A percentile compares a stretch with the other conserved stretches of the same genome.
These are phyloP conservation scores for Etia nguti DNA, from an alignment of 2,113 vertebrate genomes.

Conservation along the genomic window DNA sequence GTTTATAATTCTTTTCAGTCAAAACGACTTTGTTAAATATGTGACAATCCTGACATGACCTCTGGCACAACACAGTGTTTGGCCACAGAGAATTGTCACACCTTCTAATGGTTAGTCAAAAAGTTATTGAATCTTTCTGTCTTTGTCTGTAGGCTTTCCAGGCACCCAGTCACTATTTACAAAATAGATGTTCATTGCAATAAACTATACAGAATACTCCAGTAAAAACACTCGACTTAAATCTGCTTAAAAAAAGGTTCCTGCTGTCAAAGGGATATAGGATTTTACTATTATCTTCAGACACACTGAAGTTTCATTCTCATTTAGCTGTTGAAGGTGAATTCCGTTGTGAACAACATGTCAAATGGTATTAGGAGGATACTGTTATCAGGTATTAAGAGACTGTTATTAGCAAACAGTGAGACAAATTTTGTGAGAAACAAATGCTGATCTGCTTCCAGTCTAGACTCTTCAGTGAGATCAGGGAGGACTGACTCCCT, in stretches of 20 bases:
- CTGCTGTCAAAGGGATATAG: not conserved
- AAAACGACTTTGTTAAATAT: not conserved
- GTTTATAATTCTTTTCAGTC: not conserved
- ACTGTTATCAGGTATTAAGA: not conserved
- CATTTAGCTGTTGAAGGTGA: not conserved
- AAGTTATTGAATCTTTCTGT: not conserved
- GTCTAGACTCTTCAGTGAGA: not conserved
- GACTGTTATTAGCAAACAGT: not conserved
- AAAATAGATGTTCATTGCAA: not conserved
- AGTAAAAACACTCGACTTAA: not conserved
- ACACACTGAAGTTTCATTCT: not conserved
- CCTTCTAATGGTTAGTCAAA: not conserved
- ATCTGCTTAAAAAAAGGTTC: not conserved
- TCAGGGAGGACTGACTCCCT: no score
- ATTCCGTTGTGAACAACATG: not conserved
- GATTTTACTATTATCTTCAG: not conserved
- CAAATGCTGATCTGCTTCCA: not conserved
- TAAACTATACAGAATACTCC: not conserved
- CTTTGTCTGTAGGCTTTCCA: not conserved
- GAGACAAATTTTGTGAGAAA: not conserved
- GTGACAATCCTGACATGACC: not conserved
- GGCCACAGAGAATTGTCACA: not conserved
- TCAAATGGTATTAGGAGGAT: not conserved
- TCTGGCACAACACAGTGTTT: not conserved
- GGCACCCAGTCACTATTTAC: not conserved